Evolutionary conservation across 2,113 vertebrate species (phyloP), one percentile per base, ranked within the genome.

Genomic region (Dipodomys spectabilis): DNA sequence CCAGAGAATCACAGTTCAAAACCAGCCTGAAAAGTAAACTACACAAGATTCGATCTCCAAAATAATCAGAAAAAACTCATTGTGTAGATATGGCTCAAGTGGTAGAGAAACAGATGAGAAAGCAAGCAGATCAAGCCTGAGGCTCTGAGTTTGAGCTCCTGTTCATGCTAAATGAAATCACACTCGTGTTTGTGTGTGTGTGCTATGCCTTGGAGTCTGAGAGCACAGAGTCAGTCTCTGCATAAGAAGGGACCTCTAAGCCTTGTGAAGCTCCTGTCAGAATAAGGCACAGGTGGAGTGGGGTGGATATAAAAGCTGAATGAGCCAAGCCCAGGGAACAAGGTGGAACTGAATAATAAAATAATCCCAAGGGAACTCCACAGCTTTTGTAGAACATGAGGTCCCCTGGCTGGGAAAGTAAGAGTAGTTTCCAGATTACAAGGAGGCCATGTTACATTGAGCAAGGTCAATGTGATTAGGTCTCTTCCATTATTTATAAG

Each of bases 401-500:
- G 49, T 45, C n/a, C 22, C 49, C 32, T 72, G 60, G 53, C 90
- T 78, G 69, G 73, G 67, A 78, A 84, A 28, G 87, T 65, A 85
- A 67, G 28, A 77, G 91, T 84, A 67, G 62, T 82, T 95, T 82
- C 87, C 79, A 49, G 78, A 84, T 95, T 96, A 96, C 92, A n/a
- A 95, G 68, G 71, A 62, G 62, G 45, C 91, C 75, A 67, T 93
- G 60, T 93, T 95, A 86, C 88, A 93, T 94, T 95, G 82, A 95
- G 78, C 97, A 96, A 97, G 97, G 96, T 96, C 96, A 96, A 95
- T 0, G n/a, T 96, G 94, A 97, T 97, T 95, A 96, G 86, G 67
- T 90, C 86, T 96, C 35, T 92, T 96, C 93, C 96, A 97, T 96
- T 96, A 96, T 97, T 95, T 97, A 95, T 96, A 96, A 96, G 94